Evolutionary conservation across 2,113 vertebrate genomes (phyloP), one percentile per base, ranked within the genome.

Genomic region (Triplophysa tibetana): DNA sequence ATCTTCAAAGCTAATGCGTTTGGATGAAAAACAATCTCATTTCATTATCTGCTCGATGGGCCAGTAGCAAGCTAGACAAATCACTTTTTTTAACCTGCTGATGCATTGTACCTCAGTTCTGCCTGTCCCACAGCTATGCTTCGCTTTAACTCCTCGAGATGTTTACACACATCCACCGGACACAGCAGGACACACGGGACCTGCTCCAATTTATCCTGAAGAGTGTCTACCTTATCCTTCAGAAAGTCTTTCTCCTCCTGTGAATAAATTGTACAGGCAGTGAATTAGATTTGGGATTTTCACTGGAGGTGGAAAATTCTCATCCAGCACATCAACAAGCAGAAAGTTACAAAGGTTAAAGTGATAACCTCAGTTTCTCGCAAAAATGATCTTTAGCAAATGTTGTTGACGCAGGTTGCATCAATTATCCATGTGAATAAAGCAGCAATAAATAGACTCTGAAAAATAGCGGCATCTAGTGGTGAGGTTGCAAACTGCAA

Each of bases 241-340:
- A 96, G 77, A 12, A 84, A 58, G 65, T 84, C 82, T 81, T 93
- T 95, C 70, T 95, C 91, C 79, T 90, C 89, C 90, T 94, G 60
- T 26, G 78, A 60, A 48, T 68, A 12, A 63, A 33, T 61, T 17
- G 23, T 74, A 60, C 29, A 73, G 24, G 23, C 48, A 70, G 16
- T 9, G 45, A 54, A 4, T 29, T 26, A 41, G 38, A 56, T 6
- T 29, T 6, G 21, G 45, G n/a, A 29, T 45, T 45, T 12, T 38
- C 33, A 38, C 33, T 38, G 33, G 33, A 38, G 33, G 33, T 3
- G 2, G 29, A 33, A 33, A 33, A 33, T 33, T 33, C 29, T 33
- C 6, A 38, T 38, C 33, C 33, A 38, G 33, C 7, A 38, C 33
- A 38, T 38, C 33, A 38, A 38, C 33, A 38, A 29, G 29, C 29